Conservation (phyloP, 2,888 invertebrate species). For the Caenorhabditis parvicauda region DNA sequence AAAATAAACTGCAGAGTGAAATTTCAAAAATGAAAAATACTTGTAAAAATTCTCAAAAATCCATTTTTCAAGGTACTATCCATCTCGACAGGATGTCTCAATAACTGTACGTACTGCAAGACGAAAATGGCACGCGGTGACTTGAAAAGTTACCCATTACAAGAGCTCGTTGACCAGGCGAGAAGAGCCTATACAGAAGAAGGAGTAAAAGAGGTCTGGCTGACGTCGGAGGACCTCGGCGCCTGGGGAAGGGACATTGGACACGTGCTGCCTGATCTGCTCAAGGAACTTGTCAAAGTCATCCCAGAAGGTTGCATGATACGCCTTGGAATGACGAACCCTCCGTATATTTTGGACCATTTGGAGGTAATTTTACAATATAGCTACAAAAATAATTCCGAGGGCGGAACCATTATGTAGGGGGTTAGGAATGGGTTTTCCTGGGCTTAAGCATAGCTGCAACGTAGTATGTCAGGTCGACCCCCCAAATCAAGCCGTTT, state of each 20-base stretch:
- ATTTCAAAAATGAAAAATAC: slow-evolving; percentile 24
- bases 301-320: slow-evolving; percentile 70
- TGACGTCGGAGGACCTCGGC: slow-evolving; percentile 96
- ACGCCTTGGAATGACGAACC: slow-evolving; percentile 86
- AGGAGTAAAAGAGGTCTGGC: slow-evolving; percentile 92
- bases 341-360: slow-evolving; percentile 96
- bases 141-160: slow-evolving; percentile 78
- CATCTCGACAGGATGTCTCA: slow-evolving; percentile 73
- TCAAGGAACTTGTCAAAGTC: slow-evolving; percentile 78
- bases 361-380: slow-evolving; percentile 73
- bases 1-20: not conserved
- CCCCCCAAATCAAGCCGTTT: too few relatives aligned
- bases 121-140: slow-evolving; percentile 83
- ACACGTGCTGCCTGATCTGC: slow-evolving; percentile 74
- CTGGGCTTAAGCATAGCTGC: too few relatives aligned
- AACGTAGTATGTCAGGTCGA: too few relatives aligned
- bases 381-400: too few relatives aligned
- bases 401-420: too few relatives aligned
- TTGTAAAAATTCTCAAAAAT: slow-evolving; percentile 93
- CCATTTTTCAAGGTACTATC: slow-evolving; percentile 83
- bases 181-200: slow-evolving; percentile 67
- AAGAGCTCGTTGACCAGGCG: slow-evolving; percentile 39
- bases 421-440: too few relatives aligned
- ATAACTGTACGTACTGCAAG: slow-evolving; percentile 98
- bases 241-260: slow-evolving; percentile 94